Conservation (phyloP, 2,888 invertebrate species). For the Thalpophila matura region DNA sequence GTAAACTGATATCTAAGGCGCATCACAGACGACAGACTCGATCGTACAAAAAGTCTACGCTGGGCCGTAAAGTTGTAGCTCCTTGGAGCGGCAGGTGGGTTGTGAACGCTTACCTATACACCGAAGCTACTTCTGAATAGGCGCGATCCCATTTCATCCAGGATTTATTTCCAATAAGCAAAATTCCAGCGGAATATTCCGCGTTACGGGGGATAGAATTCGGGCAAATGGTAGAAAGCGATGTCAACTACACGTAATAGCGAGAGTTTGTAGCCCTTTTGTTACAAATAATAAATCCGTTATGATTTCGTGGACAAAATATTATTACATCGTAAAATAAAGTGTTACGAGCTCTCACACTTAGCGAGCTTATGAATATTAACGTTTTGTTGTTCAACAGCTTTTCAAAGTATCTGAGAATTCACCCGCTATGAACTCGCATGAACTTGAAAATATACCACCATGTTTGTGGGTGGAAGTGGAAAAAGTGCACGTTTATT, state of each 20-base stretch:
- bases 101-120: slow-evolving; percentile 43
- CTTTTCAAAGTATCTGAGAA: slow-evolving; percentile 62
- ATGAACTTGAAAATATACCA: slow-evolving; percentile 55
- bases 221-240: slow-evolving; percentile 68
- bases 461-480: slow-evolving; percentile 45
- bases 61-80: slow-evolving; percentile 10
- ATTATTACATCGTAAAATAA: slow-evolving; percentile 72
- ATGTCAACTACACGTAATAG: slow-evolving; percentile 68
- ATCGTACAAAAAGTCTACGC: too few relatives aligned
- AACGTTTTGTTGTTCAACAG: slow-evolving; percentile 62
- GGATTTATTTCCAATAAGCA: slow-evolving; percentile 85
- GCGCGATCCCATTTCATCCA: slow-evolving; percentile 82
- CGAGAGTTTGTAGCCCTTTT: slow-evolving; percentile 70
- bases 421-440: slow-evolving; percentile 34
- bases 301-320: slow-evolving; percentile 68
- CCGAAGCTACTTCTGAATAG: slow-evolving; percentile 69
- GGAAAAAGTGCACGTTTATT: slow-evolving; percentile 46
- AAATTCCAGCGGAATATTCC: slow-evolving; percentile 78
- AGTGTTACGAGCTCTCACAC: slow-evolving; percentile 66
- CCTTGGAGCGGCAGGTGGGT: slow-evolving; percentile 30
- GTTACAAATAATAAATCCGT: slow-evolving; percentile 73
- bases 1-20: slow-evolving; percentile 30
- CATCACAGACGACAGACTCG: too few relatives aligned
- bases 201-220: slow-evolving; percentile 76
- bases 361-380: slow-evolving; percentile 68